phyloP scores from a whole-genome alignment of 2,113 vertebrate genomes.

The Fregetta grallaria region DNA sequence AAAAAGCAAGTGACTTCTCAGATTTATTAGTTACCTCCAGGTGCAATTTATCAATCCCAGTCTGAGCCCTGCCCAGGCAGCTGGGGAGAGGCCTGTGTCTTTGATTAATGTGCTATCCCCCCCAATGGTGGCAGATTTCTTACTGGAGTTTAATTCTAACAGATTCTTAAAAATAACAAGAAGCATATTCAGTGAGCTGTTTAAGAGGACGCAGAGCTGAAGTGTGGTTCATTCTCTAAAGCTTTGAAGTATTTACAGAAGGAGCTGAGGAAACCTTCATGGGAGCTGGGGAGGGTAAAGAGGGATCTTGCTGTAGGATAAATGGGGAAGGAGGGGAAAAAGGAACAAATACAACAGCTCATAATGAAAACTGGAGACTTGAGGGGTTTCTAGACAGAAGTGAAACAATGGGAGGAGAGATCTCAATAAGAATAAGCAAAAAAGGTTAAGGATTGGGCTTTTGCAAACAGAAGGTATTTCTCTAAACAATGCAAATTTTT shows the following conservation, averaged over 20 bases:
- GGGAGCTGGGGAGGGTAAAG: background rate
- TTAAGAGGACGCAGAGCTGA: background rate
- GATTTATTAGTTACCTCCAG: constrained; percentile 71
- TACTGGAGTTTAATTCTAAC: constrained; percentile 60
- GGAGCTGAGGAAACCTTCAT: background rate
- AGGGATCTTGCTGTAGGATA: background rate
- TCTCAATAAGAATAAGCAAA: background rate
- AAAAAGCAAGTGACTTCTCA: constrained; percentile 64
- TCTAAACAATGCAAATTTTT: background rate
- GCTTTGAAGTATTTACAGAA: background rate
- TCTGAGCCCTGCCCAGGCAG: constrained; percentile 24
- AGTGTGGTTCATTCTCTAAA: background rate
- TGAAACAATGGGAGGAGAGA: background rate
- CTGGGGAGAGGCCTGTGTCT: constrained; percentile 11
- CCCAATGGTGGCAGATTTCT: constrained; percentile 51
- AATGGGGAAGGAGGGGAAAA: background rate
- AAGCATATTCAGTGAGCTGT: background rate
- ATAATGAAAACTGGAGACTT: background rate
- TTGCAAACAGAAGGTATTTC: background rate
- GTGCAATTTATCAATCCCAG: constrained; percentile 64
- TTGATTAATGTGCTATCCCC: constrained; percentile 52
- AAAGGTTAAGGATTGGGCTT: background rate
- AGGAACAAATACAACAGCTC: background rate
- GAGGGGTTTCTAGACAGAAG: background rate
- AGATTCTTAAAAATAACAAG: constrained; percentile 64